phyloP scores from a whole-genome alignment of 2,113 vertebrate genomes.

The Oreochromis aureus region DNA sequence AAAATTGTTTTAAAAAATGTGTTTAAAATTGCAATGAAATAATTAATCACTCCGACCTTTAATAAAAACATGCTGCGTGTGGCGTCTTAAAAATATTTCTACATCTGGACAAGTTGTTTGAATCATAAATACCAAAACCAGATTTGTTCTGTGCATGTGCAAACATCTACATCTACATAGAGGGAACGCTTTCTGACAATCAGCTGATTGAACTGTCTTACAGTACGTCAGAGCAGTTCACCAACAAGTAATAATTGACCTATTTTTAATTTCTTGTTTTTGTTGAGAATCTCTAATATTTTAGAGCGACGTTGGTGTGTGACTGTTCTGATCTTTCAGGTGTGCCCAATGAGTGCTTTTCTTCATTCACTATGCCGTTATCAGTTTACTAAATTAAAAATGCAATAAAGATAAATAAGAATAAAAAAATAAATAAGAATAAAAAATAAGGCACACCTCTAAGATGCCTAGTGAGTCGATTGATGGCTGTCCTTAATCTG shows the following conservation, averaged over 20 bases:
- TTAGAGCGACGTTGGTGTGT: not conserved
- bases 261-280: fast-evolving
- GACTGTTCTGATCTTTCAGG: not conserved
- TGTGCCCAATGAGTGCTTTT: not conserved
- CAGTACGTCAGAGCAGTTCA: not conserved
- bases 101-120: not conserved
- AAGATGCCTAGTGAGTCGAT: fast-evolving
- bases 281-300: not conserved
- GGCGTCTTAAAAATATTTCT: not conserved
- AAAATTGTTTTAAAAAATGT: not conserved
- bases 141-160: not conserved
- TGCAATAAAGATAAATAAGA: not conserved
- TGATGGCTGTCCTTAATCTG: not conserved
- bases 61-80: fast-evolving
- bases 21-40: not conserved
- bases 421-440: not conserved
- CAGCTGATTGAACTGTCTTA: not conserved
- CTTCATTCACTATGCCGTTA: not conserved
- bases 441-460: not conserved
- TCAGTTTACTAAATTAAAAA: not conserved
- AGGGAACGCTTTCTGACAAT: not conserved
- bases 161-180: not conserved
- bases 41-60: not conserved
- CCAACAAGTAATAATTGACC: not conserved
- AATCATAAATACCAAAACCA: not conserved